Evolutionary conservation across 2,888 invertebrate species (phyloP).

Genomic region (Protonemura montana): DNA sequence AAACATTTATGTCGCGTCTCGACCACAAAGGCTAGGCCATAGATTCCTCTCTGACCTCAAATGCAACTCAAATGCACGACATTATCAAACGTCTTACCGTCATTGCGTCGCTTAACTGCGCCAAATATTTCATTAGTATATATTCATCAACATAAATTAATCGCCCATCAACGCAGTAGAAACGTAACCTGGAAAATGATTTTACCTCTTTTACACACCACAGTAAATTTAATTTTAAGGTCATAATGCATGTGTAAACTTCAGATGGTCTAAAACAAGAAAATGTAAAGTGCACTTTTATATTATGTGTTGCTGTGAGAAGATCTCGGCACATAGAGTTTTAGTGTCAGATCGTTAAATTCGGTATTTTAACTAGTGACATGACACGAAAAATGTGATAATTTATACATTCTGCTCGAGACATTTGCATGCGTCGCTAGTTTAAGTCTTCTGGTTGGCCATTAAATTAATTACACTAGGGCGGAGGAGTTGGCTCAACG

Average conservation of each 20-base stretch:
- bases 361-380: conserved; percentile 24
- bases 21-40: too few relatives aligned
- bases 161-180: too few relatives aligned
- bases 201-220: too few relatives aligned
- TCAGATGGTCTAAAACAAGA: background rate
- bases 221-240: too few relatives aligned
- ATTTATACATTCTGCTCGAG: background rate
- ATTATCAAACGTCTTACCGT: too few relatives aligned
- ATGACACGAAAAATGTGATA: conserved; percentile 18
- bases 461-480: background rate
- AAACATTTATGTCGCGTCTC: too few relatives aligned
- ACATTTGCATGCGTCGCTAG: background rate
- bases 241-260: background rate
- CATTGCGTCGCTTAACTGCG: too few relatives aligned
- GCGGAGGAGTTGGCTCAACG: background rate
- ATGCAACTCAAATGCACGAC: too few relatives aligned
- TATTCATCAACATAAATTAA: too few relatives aligned
- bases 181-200: too few relatives aligned
- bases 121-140: too few relatives aligned
- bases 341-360: conserved; percentile 30
- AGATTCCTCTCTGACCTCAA: too few relatives aligned
- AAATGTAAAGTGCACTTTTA: background rate
- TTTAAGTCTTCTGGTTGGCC: background rate
- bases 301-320: background rate
- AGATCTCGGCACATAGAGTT: background rate